Evolutionary conservation across 2,113 vertebrate species (phyloP).

Genomic region (Prinia subflava): DNA sequence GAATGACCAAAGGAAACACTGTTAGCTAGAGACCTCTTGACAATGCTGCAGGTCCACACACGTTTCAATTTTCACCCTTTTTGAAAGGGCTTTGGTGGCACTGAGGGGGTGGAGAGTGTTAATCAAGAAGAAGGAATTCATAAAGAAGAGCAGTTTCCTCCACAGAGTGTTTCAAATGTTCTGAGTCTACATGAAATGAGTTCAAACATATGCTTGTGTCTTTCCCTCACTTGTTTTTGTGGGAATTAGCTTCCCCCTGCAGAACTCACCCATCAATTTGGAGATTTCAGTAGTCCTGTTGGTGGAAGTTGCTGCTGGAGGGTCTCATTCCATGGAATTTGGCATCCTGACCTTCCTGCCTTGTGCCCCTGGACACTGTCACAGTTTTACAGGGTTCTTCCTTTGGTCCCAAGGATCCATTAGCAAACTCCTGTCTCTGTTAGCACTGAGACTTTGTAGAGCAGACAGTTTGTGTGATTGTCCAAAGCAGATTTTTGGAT

Average conservation of each 20-base stretch:
- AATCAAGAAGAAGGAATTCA: neutral
- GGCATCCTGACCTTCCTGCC: neutral
- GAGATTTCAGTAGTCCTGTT: neutral
- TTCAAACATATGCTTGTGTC: neutral
- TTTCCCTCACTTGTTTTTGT: neutral
- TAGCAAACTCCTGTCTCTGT: neutral
- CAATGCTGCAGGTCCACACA: neutral
- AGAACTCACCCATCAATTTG: neutral
- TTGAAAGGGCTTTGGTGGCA: neutral
- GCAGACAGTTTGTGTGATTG: neutral
- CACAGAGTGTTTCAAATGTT: neutral
- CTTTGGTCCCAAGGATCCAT: neutral
- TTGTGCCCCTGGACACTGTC: neutral
- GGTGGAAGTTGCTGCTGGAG: neutral
- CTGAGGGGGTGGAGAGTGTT: neutral
- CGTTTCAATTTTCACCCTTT: neutral
- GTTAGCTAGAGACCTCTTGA: neutral
- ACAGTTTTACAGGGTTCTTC: neutral
- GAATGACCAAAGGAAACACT: neutral
- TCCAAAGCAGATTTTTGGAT: neutral
- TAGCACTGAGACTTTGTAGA: neutral
- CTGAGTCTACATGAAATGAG: neutral
- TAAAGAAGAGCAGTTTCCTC: neutral
- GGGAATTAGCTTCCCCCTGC: neutral
- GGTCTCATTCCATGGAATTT: neutral